Base-by-base conservation (phyloP, 2,113 vertebrate species). In the Planiliza haematocheilus region DNA sequence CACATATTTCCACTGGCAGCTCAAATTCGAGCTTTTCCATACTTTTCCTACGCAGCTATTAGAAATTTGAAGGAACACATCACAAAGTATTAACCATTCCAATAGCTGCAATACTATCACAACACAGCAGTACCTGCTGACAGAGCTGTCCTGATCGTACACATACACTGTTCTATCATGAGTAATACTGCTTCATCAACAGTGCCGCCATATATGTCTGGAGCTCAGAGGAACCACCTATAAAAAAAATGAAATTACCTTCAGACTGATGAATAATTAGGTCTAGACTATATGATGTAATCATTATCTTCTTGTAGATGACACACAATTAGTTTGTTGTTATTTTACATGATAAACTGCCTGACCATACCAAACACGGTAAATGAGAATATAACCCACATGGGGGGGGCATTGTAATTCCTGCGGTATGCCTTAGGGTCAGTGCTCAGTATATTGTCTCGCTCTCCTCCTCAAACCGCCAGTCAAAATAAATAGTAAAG, bases 401-500 rank as follows among this genome's bases (percentile, higher is more conserved):
- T 20, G 52, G 70, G 49, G 41, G 52, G 65, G 51, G 38, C 61
- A 34, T 20, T 56, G 55, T 37, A 51, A 73, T 82, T 76, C 74
- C 49, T 76, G 72, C 37, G 77, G 77, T 74, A 70, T 65, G 70
- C 56, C 38, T 63, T 64, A 36, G 60, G 68, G 52, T 70, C 61
- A 63, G 59, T 37, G 42, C 71, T 72, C 79, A 70, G 70, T 34
- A 67, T 67, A 71, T 42, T 56, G 59, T 74, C 79, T 84, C 60
- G 16, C 43, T 80, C 55, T 49, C 71, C 64, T 84, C 81, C 55
- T 81, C 71, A 83, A 88, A 87, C 74, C 69, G 46, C 50, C 68
- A 78, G 69, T 85, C 70, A 87, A 86, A 92, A 93, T 89, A 94
- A 93, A 92, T 78, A 79, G 72, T 70, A 16, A 72, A 8, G 49